Percentiles rank a stretch among this genome's conserved stretches.
Conservation (phyloP, 2,113 vertebrate species). For the Empidonax alnorum region DNA sequence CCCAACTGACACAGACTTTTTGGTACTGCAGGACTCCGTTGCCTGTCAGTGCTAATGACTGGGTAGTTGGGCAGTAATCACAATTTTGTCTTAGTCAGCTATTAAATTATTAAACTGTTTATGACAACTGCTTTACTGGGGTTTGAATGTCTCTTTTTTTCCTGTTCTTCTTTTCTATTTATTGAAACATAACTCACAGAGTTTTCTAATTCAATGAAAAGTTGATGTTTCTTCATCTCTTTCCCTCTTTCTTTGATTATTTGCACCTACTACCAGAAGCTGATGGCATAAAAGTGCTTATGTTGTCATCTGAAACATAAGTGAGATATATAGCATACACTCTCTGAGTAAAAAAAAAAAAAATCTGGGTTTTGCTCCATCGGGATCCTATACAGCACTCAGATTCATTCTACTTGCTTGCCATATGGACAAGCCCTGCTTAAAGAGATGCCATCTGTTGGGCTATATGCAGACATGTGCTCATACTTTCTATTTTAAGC, state of each 20-base stretch:
- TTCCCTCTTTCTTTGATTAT: neutral
- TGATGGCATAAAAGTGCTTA: neutral
- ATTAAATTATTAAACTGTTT: neutral
- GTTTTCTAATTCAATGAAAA: neutral
- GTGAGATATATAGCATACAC: neutral
- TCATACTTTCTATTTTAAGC: slow-evolving; percentile 46
- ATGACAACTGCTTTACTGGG: neutral
- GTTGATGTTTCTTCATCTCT: neutral
- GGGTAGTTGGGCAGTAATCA: neutral
- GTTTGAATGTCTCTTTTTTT: neutral
- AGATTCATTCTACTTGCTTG: slow-evolving; percentile 24
- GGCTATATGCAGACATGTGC: slow-evolving; percentile 32
- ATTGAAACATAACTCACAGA: neutral
- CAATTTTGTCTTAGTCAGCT: neutral
- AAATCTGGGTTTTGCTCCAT: neutral
- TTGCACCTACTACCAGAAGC: neutral
- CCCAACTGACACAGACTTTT: neutral
- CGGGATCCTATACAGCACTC: slow-evolving; percentile 12
- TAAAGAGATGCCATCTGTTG: slow-evolving; percentile 31
- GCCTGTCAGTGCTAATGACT: neutral
- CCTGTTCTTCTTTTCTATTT: neutral
- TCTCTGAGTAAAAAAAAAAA: neutral
- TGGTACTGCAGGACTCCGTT: neutral
- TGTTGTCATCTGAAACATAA: neutral
- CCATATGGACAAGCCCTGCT: slow-evolving; percentile 22